Percentiles rank a stretch among this genome's conserved stretches.
These are phyloP conservation scores for Adelognathus sp. DNA, from an alignment of 2,888 invertebrate species.

Conservation along the genomic window DNA sequence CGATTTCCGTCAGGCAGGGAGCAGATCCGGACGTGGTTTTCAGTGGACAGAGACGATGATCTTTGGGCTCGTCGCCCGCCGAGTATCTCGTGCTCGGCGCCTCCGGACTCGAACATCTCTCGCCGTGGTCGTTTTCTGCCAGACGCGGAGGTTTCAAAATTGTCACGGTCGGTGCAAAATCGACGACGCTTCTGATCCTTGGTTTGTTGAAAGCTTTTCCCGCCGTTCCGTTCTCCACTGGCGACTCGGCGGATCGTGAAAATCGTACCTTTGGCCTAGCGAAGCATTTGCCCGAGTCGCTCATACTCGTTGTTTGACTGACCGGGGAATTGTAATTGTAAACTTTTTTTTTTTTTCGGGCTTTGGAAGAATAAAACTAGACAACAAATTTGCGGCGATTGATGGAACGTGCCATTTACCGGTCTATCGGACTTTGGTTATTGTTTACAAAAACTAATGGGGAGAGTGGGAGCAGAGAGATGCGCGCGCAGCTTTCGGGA, in stretches of 20 bases:
- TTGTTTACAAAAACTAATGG: too few species aligned
- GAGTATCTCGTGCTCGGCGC: not conserved
- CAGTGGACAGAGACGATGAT: conserved; percentile 10
- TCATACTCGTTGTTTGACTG: too few species aligned
- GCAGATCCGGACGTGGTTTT: not conserved
- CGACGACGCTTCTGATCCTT: conserved; percentile 34
- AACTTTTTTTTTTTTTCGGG: too few species aligned
- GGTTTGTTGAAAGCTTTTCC: conserved; percentile 33
- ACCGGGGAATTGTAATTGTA: too few species aligned
- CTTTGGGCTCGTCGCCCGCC: conserved; percentile 17
- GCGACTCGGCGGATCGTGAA: conserved; percentile 38
- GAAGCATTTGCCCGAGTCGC: conserved; percentile 20
- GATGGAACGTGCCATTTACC: too few species aligned
- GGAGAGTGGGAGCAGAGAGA: too few species aligned
- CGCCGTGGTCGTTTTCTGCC: not conserved
- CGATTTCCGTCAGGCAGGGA: conserved; percentile 7
- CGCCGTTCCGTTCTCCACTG: not conserved
- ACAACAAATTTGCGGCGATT: too few species aligned
- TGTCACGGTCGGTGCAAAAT: conserved; percentile 5
- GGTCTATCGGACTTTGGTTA: too few species aligned
- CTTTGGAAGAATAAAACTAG: too few species aligned
- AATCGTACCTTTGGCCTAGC: conserved; percentile 50
- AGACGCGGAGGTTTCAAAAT: conserved; percentile 42
- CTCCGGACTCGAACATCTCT: conserved; percentile 5
- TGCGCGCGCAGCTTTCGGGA: too few species aligned